Percentiles rank a stretch among this genome's conserved stretches.
Conservation (phyloP, 2,888 invertebrate genomes). For the Drosophila melanocephala region DNA sequence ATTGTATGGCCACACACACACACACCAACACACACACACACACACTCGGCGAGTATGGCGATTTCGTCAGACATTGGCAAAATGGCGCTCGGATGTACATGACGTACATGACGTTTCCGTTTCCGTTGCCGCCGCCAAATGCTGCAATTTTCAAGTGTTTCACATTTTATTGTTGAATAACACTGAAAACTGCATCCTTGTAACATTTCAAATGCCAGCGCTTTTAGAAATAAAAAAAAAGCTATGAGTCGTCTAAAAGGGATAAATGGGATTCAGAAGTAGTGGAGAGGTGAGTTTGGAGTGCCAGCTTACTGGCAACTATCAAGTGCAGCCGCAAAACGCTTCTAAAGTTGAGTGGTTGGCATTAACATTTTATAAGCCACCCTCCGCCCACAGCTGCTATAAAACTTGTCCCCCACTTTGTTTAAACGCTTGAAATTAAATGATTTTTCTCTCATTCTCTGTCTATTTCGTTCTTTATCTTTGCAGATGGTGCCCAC, state of each 20-base stretch:
- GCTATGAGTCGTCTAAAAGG: conserved; percentile 13
- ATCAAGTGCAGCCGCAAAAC: conserved; percentile 65
- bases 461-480: not conserved
- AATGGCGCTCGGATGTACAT: conserved; percentile 74
- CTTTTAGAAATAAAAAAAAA: conserved; percentile 53
- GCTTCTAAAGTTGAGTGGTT: conserved; percentile 69
- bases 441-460: conserved; percentile 37
- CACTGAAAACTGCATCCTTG: conserved; percentile 6
- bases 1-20: conserved; percentile 69
- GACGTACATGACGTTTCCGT: conserved; percentile 82
- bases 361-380: conserved; percentile 69
- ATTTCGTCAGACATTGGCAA: conserved; percentile 59
- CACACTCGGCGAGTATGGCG: conserved; percentile 7
- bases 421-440: conserved; percentile 57
- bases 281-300: not conserved
- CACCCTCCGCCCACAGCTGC: not conserved
- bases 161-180: conserved; percentile 63
- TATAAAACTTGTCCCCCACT: conserved; percentile 43
- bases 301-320: conserved; percentile 36
- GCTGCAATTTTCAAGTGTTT: conserved; percentile 61
- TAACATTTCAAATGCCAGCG: conserved; percentile 33
- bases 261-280: not conserved
- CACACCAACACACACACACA: conserved; percentile 10
- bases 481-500: conserved; percentile 88
- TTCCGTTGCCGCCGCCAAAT: conserved; percentile 66